Evolutionary conservation across 2,888 invertebrate species (phyloP).

Genomic region (Willowsia nigromaculata): DNA sequence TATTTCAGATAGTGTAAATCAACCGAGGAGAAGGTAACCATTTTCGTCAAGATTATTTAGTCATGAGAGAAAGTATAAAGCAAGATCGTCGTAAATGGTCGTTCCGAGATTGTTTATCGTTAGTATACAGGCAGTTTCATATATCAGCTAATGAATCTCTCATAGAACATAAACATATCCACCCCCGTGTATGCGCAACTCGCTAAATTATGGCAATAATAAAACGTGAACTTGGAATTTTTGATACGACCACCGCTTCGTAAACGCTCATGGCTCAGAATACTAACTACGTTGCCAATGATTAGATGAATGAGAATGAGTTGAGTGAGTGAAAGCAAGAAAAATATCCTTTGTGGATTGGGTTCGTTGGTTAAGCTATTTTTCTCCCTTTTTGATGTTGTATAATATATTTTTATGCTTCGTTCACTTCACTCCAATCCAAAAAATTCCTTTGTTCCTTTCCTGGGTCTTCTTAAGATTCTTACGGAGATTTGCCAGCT

Average conservation of each 20-base stretch:
- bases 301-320: conserved; percentile 46
- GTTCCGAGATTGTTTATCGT: conserved; percentile 10
- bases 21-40: not conserved
- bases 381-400: not conserved
- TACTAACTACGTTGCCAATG: conserved; percentile 46
- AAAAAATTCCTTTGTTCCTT: conserved; percentile 23
- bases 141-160: conserved; percentile 36
- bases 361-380: not conserved
- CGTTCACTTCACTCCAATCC: not conserved
- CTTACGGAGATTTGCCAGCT: conserved; percentile 2
- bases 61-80: not conserved
- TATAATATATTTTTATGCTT: conserved; percentile 15
- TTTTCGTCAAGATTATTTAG: not conserved
- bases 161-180: conserved; percentile 43
- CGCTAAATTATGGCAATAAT: conserved; percentile 11
- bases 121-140: not conserved
- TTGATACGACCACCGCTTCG: not conserved
- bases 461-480: not conserved
- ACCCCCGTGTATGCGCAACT: not conserved
- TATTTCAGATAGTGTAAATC: not conserved
- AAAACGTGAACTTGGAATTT: conserved; percentile 35
- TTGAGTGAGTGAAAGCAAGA: conserved; percentile 21
- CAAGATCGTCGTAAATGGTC: not conserved
- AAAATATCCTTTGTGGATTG: conserved; percentile 19
- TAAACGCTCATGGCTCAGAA: conserved; percentile 23